Evolutionary conservation across 2,797 vertebrate genomes (phyloP), one percentile per base, ranked within the genome.

Genomic region (Phoebastria nigripes): DNA sequence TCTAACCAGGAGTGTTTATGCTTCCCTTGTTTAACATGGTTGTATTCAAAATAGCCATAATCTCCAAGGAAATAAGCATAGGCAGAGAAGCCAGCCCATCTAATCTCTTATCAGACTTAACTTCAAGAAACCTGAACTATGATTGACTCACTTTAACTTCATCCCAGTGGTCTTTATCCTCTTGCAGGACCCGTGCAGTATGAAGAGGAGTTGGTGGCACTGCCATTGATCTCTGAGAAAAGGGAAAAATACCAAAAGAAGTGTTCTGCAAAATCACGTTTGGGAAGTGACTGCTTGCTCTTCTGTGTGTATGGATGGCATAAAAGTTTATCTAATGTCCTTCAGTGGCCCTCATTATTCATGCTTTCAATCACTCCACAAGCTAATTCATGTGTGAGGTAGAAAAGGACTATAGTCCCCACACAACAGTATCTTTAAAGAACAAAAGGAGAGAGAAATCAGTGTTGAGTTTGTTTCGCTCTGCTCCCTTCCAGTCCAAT

Each of bases 81-180:
- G 0, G 6, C 62, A 82, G 35, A 71, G 44, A 90, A 89, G 58
- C 39, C 83, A 76, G 63, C 59, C 82, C 42, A 82, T 25, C 35
- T 42, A 26, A 52, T 77, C 67, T 82, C 51, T 55, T 73, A 74
- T 19, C 37, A 71, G 61, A 58, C 16, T 77, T 61, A 25, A 69
- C 20, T 79, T 71, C 20, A 84, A 83, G 74, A 91, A 87, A 76
- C 47, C 29, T 87, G 62, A 80, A 81, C 63, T 73, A 31, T 8
- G 54, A 66, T 11, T 67, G 52, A 96, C 98, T 98, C 84, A 99
- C 99, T 99, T 99, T 99, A 81, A 99, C 99, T 71, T 99, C 99
- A 72, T 99, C 99, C 99, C 99, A 99, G 97, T 99, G 98, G 96
- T 99, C 99, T 95, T 97, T 99, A 97, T 99, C 99, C 82, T 99